A percentile compares a stretch with the other conserved stretches of the same genome.
Evolutionary conservation across 2,888 invertebrate genomes (phyloP).

Genomic region (Trichacis sp.): DNA sequence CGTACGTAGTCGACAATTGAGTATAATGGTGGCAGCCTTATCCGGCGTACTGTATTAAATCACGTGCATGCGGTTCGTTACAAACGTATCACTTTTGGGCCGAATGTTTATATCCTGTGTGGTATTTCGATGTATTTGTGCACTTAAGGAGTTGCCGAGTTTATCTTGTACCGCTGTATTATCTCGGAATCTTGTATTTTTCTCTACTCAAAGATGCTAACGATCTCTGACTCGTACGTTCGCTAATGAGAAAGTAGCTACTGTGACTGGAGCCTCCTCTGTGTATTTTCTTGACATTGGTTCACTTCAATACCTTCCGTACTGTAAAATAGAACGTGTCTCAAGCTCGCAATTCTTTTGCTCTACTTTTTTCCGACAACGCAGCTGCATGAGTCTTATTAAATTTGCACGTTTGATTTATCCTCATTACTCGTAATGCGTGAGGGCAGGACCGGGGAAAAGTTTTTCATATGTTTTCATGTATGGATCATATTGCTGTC

Average conservation of each 20-base stretch:
- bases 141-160: conserved; percentile 36
- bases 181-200: conserved; percentile 3
- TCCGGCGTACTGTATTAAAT: conserved; percentile 42
- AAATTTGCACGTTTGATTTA: conserved; percentile 38
- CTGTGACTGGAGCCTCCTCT: neutral
- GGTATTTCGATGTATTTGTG: conserved; percentile 33
- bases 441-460: too few relatives aligned
- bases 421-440: conserved; percentile 14
- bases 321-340: neutral
- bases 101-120: conserved; percentile 42
- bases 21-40: conserved; percentile 43
- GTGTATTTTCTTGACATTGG: neutral
- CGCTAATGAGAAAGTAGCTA: conserved; percentile 1
- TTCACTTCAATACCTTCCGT: neutral
- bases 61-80: conserved; percentile 43
- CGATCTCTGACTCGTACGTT: conserved; percentile 3
- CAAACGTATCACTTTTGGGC: conserved; percentile 40
- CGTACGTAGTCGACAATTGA: conserved; percentile 43
- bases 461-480: too few relatives aligned
- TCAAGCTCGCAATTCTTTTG: neutral
- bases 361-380: neutral
- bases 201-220: conserved; percentile 6
- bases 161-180: conserved; percentile 30
- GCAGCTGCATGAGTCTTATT: neutral
- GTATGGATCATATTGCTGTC: too few relatives aligned